These are phyloP conservation scores for Eupelmus urozonus DNA, from an alignment of 2,888 invertebrate species.

Conservation along the genomic window DNA sequence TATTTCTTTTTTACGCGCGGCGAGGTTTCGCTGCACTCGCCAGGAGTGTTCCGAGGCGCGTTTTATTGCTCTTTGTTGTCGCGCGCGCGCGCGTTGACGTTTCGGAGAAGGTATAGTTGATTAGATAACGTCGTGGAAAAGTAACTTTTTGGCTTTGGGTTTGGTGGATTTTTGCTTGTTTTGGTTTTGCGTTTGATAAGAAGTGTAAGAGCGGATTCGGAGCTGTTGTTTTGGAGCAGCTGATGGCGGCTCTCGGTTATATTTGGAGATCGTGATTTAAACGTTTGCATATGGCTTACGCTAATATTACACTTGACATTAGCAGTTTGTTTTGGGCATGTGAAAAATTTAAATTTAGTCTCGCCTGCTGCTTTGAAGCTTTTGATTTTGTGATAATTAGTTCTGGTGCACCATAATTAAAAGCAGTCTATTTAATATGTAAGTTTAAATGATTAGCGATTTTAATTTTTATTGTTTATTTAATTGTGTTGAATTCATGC, in stretches of 20 bases:
- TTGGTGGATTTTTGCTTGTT: neutral
- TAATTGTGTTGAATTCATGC: too few species aligned
- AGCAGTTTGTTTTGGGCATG: too few species aligned
- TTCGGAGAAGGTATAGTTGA: slow-evolving; percentile 12
- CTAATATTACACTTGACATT: neutral
- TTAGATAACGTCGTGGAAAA: neutral
- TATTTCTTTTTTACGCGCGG: neutral
- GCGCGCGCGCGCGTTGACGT: neutral
- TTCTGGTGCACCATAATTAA: too few species aligned
- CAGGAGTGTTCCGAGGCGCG: neutral
- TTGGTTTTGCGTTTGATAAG: too few species aligned
- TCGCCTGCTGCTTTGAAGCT: too few species aligned
- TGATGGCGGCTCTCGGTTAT: too few species aligned
- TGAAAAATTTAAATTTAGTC: too few species aligned
- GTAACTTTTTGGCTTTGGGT: too few species aligned
- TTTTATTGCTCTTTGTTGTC: slow-evolving; percentile 37
- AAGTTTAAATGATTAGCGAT: too few species aligned
- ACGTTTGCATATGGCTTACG: neutral
- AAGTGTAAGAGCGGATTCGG: neutral
- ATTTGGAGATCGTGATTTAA: neutral
- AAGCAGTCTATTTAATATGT: too few species aligned
- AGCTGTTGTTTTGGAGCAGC: neutral
- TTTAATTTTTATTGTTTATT: too few species aligned
- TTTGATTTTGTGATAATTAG: too few species aligned
- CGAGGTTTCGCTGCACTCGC: neutral